These are phyloP conservation scores for Xestia xanthographa DNA, from an alignment of 2,888 invertebrate species.

Conservation along the genomic window DNA sequence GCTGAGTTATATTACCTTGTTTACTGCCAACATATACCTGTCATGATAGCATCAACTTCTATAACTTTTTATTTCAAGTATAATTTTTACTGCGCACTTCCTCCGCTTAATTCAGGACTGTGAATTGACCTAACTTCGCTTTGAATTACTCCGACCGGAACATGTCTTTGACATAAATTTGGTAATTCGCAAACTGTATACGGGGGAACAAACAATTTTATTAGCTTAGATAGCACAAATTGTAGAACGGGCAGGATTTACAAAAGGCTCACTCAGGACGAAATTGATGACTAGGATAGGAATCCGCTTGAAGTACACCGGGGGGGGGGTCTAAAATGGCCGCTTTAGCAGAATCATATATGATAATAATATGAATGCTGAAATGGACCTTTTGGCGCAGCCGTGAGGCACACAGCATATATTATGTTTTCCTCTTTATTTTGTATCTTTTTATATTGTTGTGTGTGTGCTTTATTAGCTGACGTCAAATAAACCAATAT, in stretches of 20 bases:
- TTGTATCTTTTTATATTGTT: too few species aligned
- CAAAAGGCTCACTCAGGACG: conserved; percentile 17
- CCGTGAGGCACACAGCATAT: too few species aligned
- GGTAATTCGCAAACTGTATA: conserved; percentile 58
- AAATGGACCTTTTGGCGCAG: too few species aligned
- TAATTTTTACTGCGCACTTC: conserved; percentile 47
- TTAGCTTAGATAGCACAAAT: conserved; percentile 61
- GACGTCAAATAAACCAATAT: too few species aligned
- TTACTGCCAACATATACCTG: conserved; percentile 25
- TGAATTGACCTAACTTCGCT: conserved; percentile 52
- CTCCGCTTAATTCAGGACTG: conserved; percentile 33
- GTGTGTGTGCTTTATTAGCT: too few species aligned
- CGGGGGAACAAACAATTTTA: conserved; percentile 65
- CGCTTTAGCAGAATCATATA: too few species aligned
- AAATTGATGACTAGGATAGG: not conserved
- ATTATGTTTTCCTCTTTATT: too few species aligned
- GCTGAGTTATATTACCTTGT: conserved; percentile 15
- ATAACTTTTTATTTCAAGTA: conserved; percentile 52
- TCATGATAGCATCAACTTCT: conserved; percentile 21
- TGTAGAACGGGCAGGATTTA: not conserved
- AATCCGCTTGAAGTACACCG: not conserved
- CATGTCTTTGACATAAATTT: conserved; percentile 61
- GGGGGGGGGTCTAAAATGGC: too few species aligned
- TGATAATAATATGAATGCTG: too few species aligned
- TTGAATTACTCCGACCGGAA: conserved; percentile 55